Evolutionary conservation across 2,888 invertebrate species (phyloP).

Genomic region (Sturmia bella): DNA sequence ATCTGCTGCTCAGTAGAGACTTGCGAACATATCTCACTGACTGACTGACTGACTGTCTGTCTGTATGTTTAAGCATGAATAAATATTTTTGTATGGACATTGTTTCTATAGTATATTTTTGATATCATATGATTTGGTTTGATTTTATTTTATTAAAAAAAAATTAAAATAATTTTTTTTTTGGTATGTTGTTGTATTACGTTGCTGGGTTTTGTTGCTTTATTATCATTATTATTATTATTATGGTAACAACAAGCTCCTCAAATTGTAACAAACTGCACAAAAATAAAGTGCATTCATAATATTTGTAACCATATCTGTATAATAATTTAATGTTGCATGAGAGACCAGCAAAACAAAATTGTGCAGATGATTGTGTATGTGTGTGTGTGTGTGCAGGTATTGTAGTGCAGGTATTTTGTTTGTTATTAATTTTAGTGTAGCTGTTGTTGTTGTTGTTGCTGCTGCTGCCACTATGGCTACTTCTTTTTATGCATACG

Average conservation of each 20-base stretch:
- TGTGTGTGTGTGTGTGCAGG: slow-evolving; percentile 35
- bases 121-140: slow-evolving; percentile 48
- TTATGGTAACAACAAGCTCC: slow-evolving; percentile 68
- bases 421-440: not conserved
- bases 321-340: slow-evolving; percentile 70
- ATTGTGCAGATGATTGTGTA: too few relatives aligned
- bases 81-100: slow-evolving; percentile 25
- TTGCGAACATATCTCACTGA: too few relatives aligned
- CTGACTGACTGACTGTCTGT: too few relatives aligned
- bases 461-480: slow-evolving; percentile 18
- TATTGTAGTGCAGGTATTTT: slow-evolving; percentile 45
- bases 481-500: slow-evolving; percentile 18
- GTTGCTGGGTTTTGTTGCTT: slow-evolving; percentile 48
- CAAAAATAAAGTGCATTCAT: slow-evolving; percentile 66
- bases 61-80: too few relatives aligned
- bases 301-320: slow-evolving; percentile 69
- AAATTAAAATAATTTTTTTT: not conserved
- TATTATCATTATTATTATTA: slow-evolving; percentile 16
- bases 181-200: slow-evolving; percentile 51
- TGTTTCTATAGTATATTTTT: not conserved
- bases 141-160: slow-evolving; percentile 40
- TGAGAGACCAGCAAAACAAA: slow-evolving; percentile 63
- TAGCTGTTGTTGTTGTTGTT: not conserved
- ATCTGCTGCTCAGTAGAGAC: not conserved
- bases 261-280: slow-evolving; percentile 66